Evolutionary conservation across 2,888 invertebrate genomes (phyloP).

Genomic region (Venusia cambrica): DNA sequence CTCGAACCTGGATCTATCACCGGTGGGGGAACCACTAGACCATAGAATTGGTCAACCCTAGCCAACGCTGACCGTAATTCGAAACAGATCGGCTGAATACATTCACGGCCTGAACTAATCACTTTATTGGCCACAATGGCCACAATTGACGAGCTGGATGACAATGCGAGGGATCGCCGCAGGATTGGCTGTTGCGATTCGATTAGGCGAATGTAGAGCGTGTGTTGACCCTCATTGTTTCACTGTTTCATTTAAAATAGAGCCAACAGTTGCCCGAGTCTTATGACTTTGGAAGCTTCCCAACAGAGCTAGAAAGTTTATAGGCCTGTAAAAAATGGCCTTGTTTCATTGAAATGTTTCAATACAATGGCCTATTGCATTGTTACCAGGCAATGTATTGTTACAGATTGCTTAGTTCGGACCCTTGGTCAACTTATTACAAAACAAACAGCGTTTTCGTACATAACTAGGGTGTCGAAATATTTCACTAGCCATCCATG

Average conservation of each 20-base stretch:
- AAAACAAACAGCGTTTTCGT: too few species aligned
- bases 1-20: too few species aligned
- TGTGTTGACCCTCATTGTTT: slow-evolving; percentile 47
- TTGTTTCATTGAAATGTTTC: slow-evolving; percentile 19
- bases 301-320: slow-evolving; percentile 13
- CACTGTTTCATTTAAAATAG: slow-evolving; percentile 29
- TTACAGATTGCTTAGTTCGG: too few species aligned
- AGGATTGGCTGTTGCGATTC: slow-evolving; percentile 43
- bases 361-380: not conserved
- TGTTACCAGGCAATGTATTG: too few species aligned
- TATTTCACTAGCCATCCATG: too few species aligned
- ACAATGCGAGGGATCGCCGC: slow-evolving; percentile 52
- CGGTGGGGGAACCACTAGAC: too few species aligned
- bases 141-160: slow-evolving; percentile 54
- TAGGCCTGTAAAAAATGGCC: slow-evolving; percentile 14
- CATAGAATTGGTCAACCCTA: slow-evolving; percentile 24
- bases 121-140: slow-evolving; percentile 71
- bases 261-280: slow-evolving; percentile 8
- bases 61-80: slow-evolving; percentile 62
- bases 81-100: slow-evolving; percentile 65
- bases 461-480: too few species aligned
- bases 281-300: slow-evolving; percentile 14
- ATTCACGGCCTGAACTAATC: slow-evolving; percentile 69
- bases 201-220: slow-evolving; percentile 50
- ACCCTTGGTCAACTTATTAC: too few species aligned